Base-by-base conservation (phyloP, 2,888 invertebrate genomes). In the Cephus rjabovi region DNA sequence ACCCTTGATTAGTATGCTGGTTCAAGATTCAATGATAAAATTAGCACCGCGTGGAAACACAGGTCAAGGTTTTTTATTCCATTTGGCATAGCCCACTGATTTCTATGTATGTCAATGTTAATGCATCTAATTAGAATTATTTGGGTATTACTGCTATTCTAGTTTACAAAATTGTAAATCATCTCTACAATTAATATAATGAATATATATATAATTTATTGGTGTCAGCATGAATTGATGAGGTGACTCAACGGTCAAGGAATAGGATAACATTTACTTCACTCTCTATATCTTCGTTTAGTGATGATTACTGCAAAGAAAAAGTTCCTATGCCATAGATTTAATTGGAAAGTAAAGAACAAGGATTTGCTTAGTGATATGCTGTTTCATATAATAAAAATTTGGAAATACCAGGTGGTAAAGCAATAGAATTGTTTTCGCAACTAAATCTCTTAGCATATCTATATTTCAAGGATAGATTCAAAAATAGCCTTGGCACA, bases 41-140 rank as follows among this genome's bases (percentile, higher is more conserved):
- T 86, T 89, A 88, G 88, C 83, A 79, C 76, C 76, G 79, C 81
- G 80, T 80, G 75, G 75, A 80, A 31, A 79, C 79, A 81, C 81
- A 82, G 77, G 77, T 81, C 80, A 79, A 84, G 80, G 79, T 84
- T 85, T 86, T 86, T 82, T 79, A 85, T 84, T 80, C 71, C 84
- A 81, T 85, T 87, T 89, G 89, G 89, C 89, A 89, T 81, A 80
- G 83, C 76, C 77, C 80, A 76, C 79, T 73, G 80, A 82, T 81
- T 83, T 84, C 82, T 86, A 86, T 83, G 83, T 86, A 81, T 87
- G 86, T 82, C 88, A 88, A 87, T 87, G 87, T 87, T 86, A 84
- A 56, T 56, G 56, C 23, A 56, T 56, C 6, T 56, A 23, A 56
- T 56, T 56, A 56, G 56, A 56, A 56, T 23, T 56, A 56, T 56